phyloP scores from a whole-genome alignment of 2,888 invertebrate species.

The Scaptomyza reducta region DNA sequence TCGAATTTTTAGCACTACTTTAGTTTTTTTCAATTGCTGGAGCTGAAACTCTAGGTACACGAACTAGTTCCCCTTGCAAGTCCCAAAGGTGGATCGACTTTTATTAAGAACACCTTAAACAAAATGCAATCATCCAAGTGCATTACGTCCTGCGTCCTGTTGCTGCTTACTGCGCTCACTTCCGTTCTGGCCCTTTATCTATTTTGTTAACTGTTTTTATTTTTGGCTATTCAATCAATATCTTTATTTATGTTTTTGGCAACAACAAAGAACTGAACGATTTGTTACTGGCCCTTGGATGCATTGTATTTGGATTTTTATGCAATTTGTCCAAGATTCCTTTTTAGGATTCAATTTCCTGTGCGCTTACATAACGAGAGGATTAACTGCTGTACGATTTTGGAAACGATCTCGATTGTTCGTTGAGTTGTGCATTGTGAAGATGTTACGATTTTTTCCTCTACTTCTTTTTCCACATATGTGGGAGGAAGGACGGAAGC shows the following conservation, averaged over 20 bases:
- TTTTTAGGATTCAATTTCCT: conserved; percentile 51
- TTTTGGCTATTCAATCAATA: conserved; percentile 25
- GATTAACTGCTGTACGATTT: conserved; percentile 43
- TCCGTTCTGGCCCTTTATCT: conserved; percentile 57
- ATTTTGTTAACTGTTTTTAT: conserved; percentile 59
- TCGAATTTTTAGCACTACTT: too few relatives aligned
- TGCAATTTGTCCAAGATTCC: conserved; percentile 61
- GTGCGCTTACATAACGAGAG: conserved; percentile 52
- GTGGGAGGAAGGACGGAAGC: not conserved
- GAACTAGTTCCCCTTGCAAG: too few relatives aligned
- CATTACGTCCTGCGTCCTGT: conserved; percentile 11
- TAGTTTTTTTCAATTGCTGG: too few relatives aligned
- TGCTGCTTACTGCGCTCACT: conserved; percentile 31
- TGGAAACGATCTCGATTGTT: conserved; percentile 16
- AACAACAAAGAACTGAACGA: conserved; percentile 32
- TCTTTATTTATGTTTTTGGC: conserved; percentile 48
- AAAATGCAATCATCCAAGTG: conserved; percentile 22
- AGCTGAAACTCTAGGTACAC: too few relatives aligned
- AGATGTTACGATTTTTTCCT: conserved; percentile 23
- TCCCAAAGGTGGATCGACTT: not conserved
- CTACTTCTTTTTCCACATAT: conserved; percentile 13
- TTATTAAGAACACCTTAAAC: conserved; percentile 5
- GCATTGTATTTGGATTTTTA: conserved; percentile 34
- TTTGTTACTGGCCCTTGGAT: conserved; percentile 28
- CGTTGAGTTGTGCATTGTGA: conserved; percentile 22